These are phyloP conservation scores for Cettia cetti DNA, from an alignment of 2,113 vertebrate species.

Conservation along the genomic window DNA sequence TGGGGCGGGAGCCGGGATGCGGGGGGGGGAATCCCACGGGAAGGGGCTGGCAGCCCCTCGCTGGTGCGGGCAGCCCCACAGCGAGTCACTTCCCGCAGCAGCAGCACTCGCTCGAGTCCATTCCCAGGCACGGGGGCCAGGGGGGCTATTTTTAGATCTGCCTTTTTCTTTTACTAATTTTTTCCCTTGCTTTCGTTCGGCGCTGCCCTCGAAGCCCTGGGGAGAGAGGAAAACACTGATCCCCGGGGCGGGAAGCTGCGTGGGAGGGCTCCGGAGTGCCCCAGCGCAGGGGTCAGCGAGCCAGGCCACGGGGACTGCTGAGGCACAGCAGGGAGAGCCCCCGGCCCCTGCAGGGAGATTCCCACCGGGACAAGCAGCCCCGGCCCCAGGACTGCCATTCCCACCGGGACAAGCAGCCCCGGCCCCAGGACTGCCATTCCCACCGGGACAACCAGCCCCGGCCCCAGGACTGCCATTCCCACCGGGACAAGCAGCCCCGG, in stretches of 20 bases:
- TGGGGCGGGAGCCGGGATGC: neutral
- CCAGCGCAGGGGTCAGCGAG: accelerated
- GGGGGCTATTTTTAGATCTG: neutral
- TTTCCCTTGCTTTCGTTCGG: neutral
- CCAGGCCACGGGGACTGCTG: accelerated
- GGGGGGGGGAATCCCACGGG: accelerated
- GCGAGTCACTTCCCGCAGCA: neutral
- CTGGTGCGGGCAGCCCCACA: neutral
- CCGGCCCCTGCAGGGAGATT: accelerated
- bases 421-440: accelerated
- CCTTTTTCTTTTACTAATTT: neutral
- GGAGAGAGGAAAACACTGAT: neutral
- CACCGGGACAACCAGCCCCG: accelerated
- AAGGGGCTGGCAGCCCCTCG: neutral
- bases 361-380: accelerated
- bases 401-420: neutral
- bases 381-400: accelerated
- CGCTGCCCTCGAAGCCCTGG: neutral
- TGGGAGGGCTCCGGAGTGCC: neutral
- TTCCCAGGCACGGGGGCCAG: constrained; percentile 6
- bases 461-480: accelerated
- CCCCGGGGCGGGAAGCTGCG: neutral
- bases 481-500: accelerated
- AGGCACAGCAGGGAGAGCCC: neutral
- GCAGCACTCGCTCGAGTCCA: accelerated